A percentile compares a stretch with the other conserved stretches of the same genome.
These are phyloP conservation scores for Haliclona indistincta DNA, from an alignment of 37 sponge, comb jelly and placozoan genomes.

Conservation along the genomic window DNA sequence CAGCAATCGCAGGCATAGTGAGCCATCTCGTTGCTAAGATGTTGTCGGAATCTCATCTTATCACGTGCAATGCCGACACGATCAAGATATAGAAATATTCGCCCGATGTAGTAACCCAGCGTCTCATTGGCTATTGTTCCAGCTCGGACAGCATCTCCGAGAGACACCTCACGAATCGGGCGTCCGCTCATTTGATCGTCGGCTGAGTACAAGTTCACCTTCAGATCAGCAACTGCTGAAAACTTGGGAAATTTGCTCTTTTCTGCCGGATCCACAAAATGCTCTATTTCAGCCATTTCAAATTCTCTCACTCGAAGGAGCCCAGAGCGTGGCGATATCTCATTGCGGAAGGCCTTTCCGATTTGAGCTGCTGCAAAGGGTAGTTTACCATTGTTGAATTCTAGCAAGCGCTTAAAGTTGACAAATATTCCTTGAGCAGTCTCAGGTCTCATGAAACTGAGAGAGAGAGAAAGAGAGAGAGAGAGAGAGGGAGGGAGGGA, in stretches of 20 bases:
- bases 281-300: slow-evolving; percentile 96
- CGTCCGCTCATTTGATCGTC: slow-evolving; percentile 81
- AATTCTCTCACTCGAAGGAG: slow-evolving; percentile 92
- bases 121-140: slow-evolving; percentile 83
- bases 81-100: slow-evolving; percentile 81
- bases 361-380: slow-evolving; percentile 98
- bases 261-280: slow-evolving; percentile 92
- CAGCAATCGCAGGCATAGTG: slow-evolving; percentile 99
- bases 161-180: slow-evolving; percentile 38
- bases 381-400: slow-evolving; percentile 94
- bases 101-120: slow-evolving; percentile 89
- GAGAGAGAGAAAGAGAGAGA: not conserved
- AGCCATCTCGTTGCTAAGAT: slow-evolving; percentile 98
- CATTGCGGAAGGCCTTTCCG: slow-evolving; percentile 95
- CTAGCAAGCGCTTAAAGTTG: slow-evolving; percentile 93
- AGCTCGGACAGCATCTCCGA: slow-evolving; percentile 77
- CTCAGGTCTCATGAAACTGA: slow-evolving; percentile 91
- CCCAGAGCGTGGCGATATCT: slow-evolving; percentile 96
- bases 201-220: slow-evolving; percentile 58
- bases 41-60: slow-evolving; percentile 93
- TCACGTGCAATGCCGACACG: slow-evolving; percentile 72
- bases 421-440: slow-evolving; percentile 99
- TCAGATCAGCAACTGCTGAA: slow-evolving; percentile 55
- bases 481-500: not conserved
- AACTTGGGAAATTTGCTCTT: slow-evolving; percentile 69